Conservation (phyloP, 1,140 invertebrate species). For the Cecropterus lyciades region DNA sequence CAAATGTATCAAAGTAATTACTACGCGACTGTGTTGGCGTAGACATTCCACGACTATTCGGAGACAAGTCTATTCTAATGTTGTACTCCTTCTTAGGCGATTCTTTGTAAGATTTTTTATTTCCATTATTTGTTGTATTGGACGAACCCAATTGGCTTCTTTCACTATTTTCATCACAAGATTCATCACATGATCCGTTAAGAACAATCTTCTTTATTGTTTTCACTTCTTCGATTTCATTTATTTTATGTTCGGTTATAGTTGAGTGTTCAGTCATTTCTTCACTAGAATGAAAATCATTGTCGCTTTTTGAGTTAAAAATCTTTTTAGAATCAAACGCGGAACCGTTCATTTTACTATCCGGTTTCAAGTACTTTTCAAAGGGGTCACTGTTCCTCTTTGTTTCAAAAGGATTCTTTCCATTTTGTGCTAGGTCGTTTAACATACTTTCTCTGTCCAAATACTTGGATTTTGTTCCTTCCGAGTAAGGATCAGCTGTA, state of each 20-base stretch:
- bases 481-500: slow-evolving; percentile 47
- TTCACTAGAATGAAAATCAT: slow-evolving; percentile 59
- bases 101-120: slow-evolving; percentile 7
- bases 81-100: slow-evolving; percentile 34
- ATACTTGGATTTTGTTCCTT: slow-evolving; percentile 40
- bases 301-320: slow-evolving; percentile 64
- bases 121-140: neutral
- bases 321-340: slow-evolving; percentile 48
- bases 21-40: slow-evolving; percentile 37
- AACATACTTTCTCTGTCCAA: slow-evolving; percentile 43
- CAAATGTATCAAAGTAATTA: slow-evolving; percentile 42
- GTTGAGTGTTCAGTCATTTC: slow-evolving; percentile 65
- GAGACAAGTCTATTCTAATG: slow-evolving; percentile 23
- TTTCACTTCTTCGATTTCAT: slow-evolving; percentile 78
- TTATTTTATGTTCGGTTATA: slow-evolving; percentile 76
- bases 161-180: slow-evolving; percentile 26
- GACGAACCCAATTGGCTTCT: slow-evolving; percentile 18
- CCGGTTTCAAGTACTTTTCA: slow-evolving; percentile 55
- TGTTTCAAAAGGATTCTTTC: slow-evolving; percentile 60
- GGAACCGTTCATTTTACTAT: slow-evolving; percentile 50
- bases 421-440: slow-evolving; percentile 42
- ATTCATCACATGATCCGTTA: slow-evolving; percentile 58
- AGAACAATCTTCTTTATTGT: slow-evolving; percentile 79
- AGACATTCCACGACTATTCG: slow-evolving; percentile 15
- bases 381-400: slow-evolving; percentile 66